These are phyloP conservation scores for Aphaenogaster rudis DNA, from an alignment of 1,140 invertebrate species.

Conservation along the genomic window DNA sequence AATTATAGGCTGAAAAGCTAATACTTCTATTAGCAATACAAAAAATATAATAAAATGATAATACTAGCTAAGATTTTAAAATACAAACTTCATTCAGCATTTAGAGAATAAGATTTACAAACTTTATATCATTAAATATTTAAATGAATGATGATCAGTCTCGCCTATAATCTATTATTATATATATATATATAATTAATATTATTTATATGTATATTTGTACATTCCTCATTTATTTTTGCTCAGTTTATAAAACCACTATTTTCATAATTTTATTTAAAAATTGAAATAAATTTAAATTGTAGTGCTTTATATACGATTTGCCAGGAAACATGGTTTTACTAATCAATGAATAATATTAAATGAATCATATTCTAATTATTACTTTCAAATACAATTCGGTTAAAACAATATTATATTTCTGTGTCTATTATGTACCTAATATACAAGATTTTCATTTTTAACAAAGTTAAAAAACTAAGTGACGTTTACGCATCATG, in stretches of 20 bases:
- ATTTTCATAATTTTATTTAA: background rate
- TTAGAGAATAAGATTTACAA: conserved; percentile 47
- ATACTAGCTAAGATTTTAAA: conserved; percentile 6
- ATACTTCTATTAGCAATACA: conserved; percentile 37
- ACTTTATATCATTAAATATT: conserved; percentile 30
- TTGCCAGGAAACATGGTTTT: conserved; percentile 12
- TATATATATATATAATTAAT: background rate
- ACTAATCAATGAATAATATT: conserved; percentile 15
- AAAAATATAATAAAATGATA: conserved; percentile 50
- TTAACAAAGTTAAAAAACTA: conserved; percentile 24
- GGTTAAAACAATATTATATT: conserved; percentile 7
- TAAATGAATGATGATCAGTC: conserved; percentile 62
- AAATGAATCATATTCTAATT: conserved; percentile 24
- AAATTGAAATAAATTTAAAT: background rate
- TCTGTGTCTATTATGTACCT: background rate
- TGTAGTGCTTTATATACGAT: conserved; percentile 43
- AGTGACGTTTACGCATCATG: background rate
- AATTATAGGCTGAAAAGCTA: conserved; percentile 23
- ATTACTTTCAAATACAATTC: conserved; percentile 37
- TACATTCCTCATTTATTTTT: conserved; percentile 10
- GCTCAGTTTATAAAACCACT: conserved; percentile 14
- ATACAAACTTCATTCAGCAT: conserved; percentile 26
- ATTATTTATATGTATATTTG: conserved; percentile 32
- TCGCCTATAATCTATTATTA: conserved; percentile 27
- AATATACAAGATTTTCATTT: conserved; percentile 10